Conservation (phyloP, 35 echinoderm and acorn worm species). For the Strongylocentrotus purpuratus region DNA sequence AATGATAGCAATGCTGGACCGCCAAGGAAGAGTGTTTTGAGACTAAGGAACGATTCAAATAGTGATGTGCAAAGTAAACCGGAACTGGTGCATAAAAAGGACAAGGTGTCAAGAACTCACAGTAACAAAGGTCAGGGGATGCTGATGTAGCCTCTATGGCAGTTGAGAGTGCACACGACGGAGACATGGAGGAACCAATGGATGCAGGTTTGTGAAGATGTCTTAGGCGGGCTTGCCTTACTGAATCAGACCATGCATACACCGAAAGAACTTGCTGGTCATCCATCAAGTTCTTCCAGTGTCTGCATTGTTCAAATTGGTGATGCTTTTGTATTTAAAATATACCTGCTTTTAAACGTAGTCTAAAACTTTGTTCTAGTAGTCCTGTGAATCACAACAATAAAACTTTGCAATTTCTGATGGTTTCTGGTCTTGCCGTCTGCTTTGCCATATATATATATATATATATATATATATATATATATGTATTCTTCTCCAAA, state of each 20-base stretch:
- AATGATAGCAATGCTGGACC: slow-evolving; percentile 1
- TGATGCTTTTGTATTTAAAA: too few species aligned
- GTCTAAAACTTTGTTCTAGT: too few species aligned
- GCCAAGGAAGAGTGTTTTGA: slow-evolving; percentile 30
- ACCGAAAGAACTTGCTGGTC: too few species aligned
- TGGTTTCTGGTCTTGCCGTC: too few species aligned
- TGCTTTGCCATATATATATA: too few species aligned
- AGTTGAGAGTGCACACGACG: not conserved
- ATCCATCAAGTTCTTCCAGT: too few species aligned
- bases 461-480: too few species aligned
- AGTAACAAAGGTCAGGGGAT: not conserved
- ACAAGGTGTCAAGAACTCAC: not conserved
- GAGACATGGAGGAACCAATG: not conserved
- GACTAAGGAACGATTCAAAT: slow-evolving; percentile 32
- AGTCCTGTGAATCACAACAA: not conserved
- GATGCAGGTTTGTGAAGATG: slow-evolving; percentile 13
- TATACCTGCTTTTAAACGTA: too few species aligned
- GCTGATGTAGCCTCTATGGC: not conserved
- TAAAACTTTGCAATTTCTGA: not conserved
- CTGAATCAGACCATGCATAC: not conserved
- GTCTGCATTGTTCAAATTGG: too few species aligned
- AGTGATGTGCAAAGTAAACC: not conserved
- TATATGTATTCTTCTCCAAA: too few species aligned
- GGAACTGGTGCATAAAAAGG: not conserved
- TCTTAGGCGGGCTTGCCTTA: not conserved